phyloP scores from a whole-genome alignment of 92 coral and sea anemone genomes.

The Metridium senile region DNA sequence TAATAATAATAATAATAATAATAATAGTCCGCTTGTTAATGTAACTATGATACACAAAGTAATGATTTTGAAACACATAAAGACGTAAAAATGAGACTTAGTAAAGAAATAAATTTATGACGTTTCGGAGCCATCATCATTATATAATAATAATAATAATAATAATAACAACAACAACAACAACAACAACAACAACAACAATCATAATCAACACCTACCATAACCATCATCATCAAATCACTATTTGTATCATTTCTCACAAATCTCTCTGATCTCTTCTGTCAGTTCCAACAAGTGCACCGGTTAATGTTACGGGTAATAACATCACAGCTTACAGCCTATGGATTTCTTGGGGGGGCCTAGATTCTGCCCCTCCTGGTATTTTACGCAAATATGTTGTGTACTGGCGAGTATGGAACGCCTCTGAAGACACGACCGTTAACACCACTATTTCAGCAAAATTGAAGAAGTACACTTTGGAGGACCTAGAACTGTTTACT shows the following conservation, averaged over 20 bases:
- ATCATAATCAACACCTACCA: neutral
- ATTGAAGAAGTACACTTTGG: neutral
- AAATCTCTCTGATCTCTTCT: neutral
- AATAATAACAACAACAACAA: neutral
- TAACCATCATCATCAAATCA: too few species aligned
- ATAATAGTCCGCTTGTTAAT: too few species aligned
- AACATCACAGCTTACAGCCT: slow-evolving; percentile 37
- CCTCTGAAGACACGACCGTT: slow-evolving; percentile 9
- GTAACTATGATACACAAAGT: too few species aligned
- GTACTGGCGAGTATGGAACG: slow-evolving; percentile 33
- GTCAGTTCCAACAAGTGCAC: slow-evolving; percentile 19
- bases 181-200: neutral
- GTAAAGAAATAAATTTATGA: too few species aligned
- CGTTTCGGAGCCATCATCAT: neutral
- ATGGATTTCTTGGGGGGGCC: slow-evolving; percentile 39
- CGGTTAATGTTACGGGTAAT: slow-evolving; percentile 28
- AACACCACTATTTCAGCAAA: slow-evolving; percentile 9
- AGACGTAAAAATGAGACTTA: too few species aligned
- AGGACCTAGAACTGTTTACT: slow-evolving; percentile 28
- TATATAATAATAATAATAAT: too few species aligned
- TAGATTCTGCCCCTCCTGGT: slow-evolving; percentile 31
- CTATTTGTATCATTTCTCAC: neutral
- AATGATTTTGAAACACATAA: too few species aligned
- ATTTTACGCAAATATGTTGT: slow-evolving; percentile 49
- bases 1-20: too few species aligned